These are phyloP conservation scores for Oligia fasciuncula DNA, from an alignment of 2,888 invertebrate genomes.

Conservation along the genomic window DNA sequence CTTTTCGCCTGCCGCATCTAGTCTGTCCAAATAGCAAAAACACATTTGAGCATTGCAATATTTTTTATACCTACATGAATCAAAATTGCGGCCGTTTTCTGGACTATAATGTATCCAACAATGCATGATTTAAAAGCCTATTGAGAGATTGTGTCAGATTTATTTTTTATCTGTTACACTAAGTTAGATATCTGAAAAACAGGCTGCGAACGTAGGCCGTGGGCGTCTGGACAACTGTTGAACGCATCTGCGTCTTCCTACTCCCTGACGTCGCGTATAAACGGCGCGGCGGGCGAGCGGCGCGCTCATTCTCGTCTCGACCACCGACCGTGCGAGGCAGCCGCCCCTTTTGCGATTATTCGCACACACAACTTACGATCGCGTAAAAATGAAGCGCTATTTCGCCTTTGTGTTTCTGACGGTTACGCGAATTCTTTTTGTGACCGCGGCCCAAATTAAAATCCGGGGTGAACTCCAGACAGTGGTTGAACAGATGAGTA, in stretches of 20 bases:
- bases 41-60: background rate
- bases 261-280: conserved; percentile 71
- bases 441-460: conserved; percentile 71
- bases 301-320: conserved; percentile 75
- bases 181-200: conserved; percentile 43
- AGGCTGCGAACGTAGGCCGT: conserved; percentile 59
- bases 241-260: conserved; percentile 83
- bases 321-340: conserved; percentile 66
- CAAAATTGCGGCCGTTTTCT: background rate
- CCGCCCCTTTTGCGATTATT: conserved; percentile 60
- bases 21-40: background rate
- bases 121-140: background rate
- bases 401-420: conserved; percentile 70
- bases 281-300: conserved; percentile 64
- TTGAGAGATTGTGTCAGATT: background rate
- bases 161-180: conserved; percentile 11
- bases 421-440: conserved; percentile 70
- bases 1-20: background rate
- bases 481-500: conserved; percentile 77
- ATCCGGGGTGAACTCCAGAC: conserved; percentile 73
- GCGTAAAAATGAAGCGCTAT: conserved; percentile 78
- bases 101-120: background rate
- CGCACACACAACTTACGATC: conserved; percentile 57
- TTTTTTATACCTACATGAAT: background rate
- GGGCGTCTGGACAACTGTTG: conserved; percentile 84